Conservation (phyloP, 1,140 invertebrate species). For the Papilio polyxenes region DNA sequence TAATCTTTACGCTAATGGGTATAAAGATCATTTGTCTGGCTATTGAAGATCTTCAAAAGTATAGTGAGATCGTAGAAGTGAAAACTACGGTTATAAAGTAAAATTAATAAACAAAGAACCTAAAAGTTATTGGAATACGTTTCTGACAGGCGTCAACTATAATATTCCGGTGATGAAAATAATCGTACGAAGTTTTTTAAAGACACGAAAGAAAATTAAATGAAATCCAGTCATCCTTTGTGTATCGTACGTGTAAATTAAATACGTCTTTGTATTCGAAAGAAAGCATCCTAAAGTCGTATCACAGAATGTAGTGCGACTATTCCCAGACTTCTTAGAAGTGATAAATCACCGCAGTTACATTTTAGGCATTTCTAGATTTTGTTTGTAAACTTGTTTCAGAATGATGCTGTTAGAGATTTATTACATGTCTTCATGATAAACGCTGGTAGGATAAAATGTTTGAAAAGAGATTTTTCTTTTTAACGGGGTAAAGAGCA, state of each 20-base stretch:
- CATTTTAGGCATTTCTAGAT: slow-evolving; percentile 23
- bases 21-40: too few relatives aligned
- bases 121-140: background rate
- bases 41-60: too few relatives aligned
- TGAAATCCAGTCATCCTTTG: background rate
- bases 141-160: background rate
- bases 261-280: background rate
- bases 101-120: too few relatives aligned
- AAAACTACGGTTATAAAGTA: too few relatives aligned
- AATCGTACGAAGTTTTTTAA: background rate
- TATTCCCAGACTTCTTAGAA: background rate
- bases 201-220: background rate
- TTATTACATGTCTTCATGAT: background rate
- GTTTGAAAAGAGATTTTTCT: slow-evolving; percentile 18
- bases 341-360: background rate
- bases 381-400: slow-evolving; percentile 16
- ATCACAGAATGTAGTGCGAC: background rate
- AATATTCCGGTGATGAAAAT: background rate
- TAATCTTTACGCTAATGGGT: too few relatives aligned
- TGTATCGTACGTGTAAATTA: background rate
- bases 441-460: background rate
- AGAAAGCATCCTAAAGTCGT: background rate
- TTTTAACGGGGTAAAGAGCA: background rate
- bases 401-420: slow-evolving; percentile 10
- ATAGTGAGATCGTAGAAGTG: too few relatives aligned